Percentiles rank a stretch among this genome's conserved stretches.
Evolutionary conservation across 2,113 vertebrate species (phyloP).

Genomic region (Butastur rufipennis): DNA sequence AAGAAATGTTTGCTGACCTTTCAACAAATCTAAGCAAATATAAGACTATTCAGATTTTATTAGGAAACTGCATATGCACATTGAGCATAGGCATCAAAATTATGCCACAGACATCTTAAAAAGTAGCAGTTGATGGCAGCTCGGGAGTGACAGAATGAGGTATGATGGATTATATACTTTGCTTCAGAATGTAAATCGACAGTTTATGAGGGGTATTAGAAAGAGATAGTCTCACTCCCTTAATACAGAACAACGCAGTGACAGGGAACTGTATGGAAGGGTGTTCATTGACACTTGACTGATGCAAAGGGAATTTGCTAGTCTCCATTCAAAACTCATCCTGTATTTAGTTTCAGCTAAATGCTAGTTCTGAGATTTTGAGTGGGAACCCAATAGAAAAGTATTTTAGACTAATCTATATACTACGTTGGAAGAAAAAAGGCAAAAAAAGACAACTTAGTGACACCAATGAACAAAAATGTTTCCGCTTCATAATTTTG

Average conservation of each 20-base stretch:
- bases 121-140: background rate
- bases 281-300: background rate
- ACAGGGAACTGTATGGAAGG: background rate
- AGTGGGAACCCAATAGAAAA: background rate
- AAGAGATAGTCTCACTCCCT: background rate
- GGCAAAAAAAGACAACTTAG: background rate
- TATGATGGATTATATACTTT: background rate
- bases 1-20: slow-evolving; percentile 17
- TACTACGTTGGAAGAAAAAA: background rate
- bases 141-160: background rate
- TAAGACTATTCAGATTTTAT: background rate
- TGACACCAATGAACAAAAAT: background rate
- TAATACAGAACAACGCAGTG: background rate
- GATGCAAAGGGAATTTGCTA: background rate
- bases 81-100: background rate
- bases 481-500: background rate
- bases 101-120: background rate
- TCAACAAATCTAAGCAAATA: background rate
- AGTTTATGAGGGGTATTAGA: background rate
- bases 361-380: background rate
- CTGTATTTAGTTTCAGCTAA: background rate
- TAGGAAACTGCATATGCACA: background rate
- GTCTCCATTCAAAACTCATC: background rate
- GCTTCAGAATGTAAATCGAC: background rate
- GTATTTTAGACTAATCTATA: background rate